These are phyloP conservation scores for Linyphia triangularis DNA, from an alignment of 2,888 invertebrate species.

Conservation along the genomic window DNA sequence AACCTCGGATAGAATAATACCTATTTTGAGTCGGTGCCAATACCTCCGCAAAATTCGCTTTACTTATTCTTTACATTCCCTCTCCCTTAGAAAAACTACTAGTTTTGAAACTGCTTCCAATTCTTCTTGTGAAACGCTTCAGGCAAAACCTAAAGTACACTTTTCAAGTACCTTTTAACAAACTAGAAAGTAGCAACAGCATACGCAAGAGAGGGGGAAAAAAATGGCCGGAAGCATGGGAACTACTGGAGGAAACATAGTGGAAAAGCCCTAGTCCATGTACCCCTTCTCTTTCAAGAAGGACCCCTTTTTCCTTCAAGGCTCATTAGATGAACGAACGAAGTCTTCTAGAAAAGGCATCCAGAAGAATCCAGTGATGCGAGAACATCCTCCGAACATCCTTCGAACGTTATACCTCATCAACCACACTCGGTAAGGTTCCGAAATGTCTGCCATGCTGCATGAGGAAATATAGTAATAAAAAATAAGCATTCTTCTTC, in stretches of 20 bases:
- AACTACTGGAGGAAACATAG: constrained; percentile 25
- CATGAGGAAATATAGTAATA: not conserved
- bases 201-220: constrained; percentile 26
- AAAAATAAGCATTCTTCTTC: constrained; percentile 18
- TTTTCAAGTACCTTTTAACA: constrained; percentile 16
- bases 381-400: constrained; percentile 46
- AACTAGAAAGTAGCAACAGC: constrained; percentile 43
- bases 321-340: constrained; percentile 51
- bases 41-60: not conserved
- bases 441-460: constrained; percentile 55
- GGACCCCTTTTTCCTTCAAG: constrained; percentile 38
- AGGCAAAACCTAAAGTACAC: constrained; percentile 14
- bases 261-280: constrained; percentile 13
- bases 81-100: not conserved
- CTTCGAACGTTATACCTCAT: constrained; percentile 69
- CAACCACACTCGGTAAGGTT: constrained; percentile 54
- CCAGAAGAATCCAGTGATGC: constrained; percentile 43
- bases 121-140: not conserved
- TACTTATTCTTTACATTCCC: not conserved
- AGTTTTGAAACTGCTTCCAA: not conserved
- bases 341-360: constrained; percentile 5
- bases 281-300: constrained; percentile 3
- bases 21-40: not conserved
- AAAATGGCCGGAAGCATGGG: constrained; percentile 53
- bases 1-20: not conserved